Conservation (phyloP, 2,113 vertebrate species). For the Chunga burmeisteri region DNA sequence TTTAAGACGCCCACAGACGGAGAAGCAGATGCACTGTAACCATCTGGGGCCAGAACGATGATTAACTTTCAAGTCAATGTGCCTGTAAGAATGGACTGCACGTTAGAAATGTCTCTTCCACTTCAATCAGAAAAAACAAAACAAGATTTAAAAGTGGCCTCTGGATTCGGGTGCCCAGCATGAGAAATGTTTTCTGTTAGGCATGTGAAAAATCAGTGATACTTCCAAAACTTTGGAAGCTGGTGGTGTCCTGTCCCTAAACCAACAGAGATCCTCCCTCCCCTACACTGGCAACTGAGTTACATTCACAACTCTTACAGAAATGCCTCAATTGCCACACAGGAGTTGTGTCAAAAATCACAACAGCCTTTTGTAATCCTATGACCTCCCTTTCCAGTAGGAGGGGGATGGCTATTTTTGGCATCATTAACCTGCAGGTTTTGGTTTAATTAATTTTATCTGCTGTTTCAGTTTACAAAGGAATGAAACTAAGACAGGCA, state of each 20-base stretch:
- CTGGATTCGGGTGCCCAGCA: background rate
- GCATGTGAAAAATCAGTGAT: background rate
- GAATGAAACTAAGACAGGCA: background rate
- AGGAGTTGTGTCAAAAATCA: background rate
- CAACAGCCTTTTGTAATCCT: background rate
- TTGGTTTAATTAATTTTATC: background rate
- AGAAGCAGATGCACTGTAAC: slow-evolving; percentile 24
- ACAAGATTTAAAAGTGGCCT: background rate
- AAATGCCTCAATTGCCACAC: background rate
- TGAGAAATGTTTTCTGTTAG: background rate
- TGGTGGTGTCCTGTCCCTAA: background rate
- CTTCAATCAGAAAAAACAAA: background rate
- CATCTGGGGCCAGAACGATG: slow-evolving; percentile 22
- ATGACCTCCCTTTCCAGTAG: background rate
- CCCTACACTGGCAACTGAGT: background rate
- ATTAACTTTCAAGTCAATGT: slow-evolving; percentile 28
- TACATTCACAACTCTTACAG: background rate
- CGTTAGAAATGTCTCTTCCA: background rate
- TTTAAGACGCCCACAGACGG: slow-evolving; percentile 35
- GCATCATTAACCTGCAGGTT: background rate
- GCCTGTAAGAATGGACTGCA: background rate
- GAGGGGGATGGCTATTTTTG: background rate
- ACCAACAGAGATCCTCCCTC: background rate
- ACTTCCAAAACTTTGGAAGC: background rate
- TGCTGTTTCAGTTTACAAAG: background rate